Evolutionary conservation across 2,113 vertebrate species (phyloP), one percentile per base, ranked within the genome.

Genomic region (Panthera uncia): DNA sequence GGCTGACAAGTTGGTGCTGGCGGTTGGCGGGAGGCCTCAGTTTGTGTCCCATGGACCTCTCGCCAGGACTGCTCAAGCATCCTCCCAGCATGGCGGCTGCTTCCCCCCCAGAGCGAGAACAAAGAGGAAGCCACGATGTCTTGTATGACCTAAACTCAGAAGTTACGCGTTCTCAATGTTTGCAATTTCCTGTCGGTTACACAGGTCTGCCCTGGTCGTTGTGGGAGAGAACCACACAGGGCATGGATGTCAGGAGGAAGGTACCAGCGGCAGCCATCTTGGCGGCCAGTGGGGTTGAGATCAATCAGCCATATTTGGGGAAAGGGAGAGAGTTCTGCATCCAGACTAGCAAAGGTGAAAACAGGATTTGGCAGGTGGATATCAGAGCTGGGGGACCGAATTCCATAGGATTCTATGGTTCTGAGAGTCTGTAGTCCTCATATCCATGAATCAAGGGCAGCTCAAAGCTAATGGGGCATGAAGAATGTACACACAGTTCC

Each of bases 201-300:
- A 48, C 50, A 0, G 73, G 15, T 19, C 68, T 4, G 19, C 8
- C 83, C 29, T 36, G 0, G 36, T 33, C 66, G 1, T 3, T 0
- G 83, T 55, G 41, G 66, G 57, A 71, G 12, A 23, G 13, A 27
- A 33, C 2, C 0, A 13, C 31, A 36, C 33, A 11, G 12, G 7
- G 21, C 5, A 45, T 57, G 31, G n/a, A 6, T 29, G 9, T 36
- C 5, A 5, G 83, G 19, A 71, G n/a, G 36, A 50, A 52, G 45
- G 31, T 5, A 11, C 10, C 21, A 0, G 57, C 36, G 7, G 6
- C 4, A 9, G 66, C 57, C 3, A 0, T 66, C 48, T 12, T 4
- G 31, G 52, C 52, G 25, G 41, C 41, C 68, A 9, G 7, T 4
- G 50, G 45, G 18, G 69, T 83, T 81, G 71, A 87, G 55, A 27